Base-by-base conservation (phyloP, 2,888 invertebrate species). In the Pilophorus perplexus region DNA sequence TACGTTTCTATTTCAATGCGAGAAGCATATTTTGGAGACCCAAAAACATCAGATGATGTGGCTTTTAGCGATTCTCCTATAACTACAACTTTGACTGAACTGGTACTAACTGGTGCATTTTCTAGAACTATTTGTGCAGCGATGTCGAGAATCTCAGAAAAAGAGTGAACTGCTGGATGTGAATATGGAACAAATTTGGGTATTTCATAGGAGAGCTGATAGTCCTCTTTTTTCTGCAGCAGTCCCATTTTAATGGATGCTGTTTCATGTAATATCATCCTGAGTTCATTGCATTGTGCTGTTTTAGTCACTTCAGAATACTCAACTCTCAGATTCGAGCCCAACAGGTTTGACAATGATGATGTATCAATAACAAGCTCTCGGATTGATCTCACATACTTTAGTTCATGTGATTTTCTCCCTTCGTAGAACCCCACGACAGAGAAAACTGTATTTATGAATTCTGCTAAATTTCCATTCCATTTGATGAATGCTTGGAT, bases 401-500 rank as follows among this genome's bases (percentile, higher is more conserved):
- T 4, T 14, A 65, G 23, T 14, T 48, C 20, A 8, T 25, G 10
- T 10, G 22, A 14, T 3, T 42, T 20, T 10, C 22, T 40, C 1
- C 14, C 23, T 40, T 65, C 44, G 14, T 12, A 55, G 28, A 55
- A 65, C 6, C 50, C 42, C 14, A 65, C 18, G 2, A 42, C n/a
- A 4, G 23, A 23, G 23, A 68, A 68, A 28, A 46, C 42, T 18
- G 28, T 16, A 27, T 66, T 52, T 16, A 68, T 25, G 33, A 68
- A 68, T 22, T 60, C 22, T 40, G 20, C 44, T 20, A 40, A 46
- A 6, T 42, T 38, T n/a, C 65, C 64, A n/a, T 14, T 54, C 62
- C 62, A 68, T 12, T n/a, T 14, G 3, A 68, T 55, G n/a, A 52
- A 40, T 14, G 64, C 68, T 12, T 44, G 40, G n/a, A 55, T 28